Percentiles rank a stretch among this genome's conserved stretches.
phyloP scores from a whole-genome alignment of 2,113 vertebrate genomes.

The Pleuronectes platessa region DNA sequence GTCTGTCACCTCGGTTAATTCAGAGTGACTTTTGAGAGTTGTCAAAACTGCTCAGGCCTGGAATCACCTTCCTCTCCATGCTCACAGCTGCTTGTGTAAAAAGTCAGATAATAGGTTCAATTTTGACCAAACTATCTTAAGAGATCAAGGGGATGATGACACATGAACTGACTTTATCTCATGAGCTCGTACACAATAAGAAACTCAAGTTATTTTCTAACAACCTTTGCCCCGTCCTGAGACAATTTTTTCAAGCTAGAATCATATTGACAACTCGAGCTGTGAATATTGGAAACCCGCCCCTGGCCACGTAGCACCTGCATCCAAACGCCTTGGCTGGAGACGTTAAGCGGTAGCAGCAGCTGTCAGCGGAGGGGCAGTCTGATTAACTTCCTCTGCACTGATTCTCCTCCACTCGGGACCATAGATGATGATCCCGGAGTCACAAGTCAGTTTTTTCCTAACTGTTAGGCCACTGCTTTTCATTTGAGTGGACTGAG shows the following conservation, averaged over 20 bases:
- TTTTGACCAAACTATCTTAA: not conserved
- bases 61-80: too few species aligned
- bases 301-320: conserved; percentile 43
- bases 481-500: conserved; percentile 33
- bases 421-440: conserved; percentile 31
- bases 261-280: not conserved
- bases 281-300: conserved; percentile 37
- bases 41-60: too few species aligned
- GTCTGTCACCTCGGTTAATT: too few species aligned
- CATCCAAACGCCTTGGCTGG: conserved; percentile 23
- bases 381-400: conserved; percentile 51
- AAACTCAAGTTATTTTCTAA: conserved; percentile 16
- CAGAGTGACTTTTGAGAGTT: too few species aligned
- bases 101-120: too few species aligned
- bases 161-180: conserved; percentile 14
- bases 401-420: conserved; percentile 28
- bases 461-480: conserved; percentile 36
- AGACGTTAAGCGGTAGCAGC: conserved; percentile 48
- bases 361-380: conserved; percentile 45
- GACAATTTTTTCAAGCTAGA: conserved; percentile 4
- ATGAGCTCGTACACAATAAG: conserved; percentile 3
- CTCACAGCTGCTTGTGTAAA: not conserved
- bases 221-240: not conserved
- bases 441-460: conserved; percentile 36
- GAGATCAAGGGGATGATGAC: conserved; percentile 21